Percentiles rank a stretch among this genome's conserved stretches.
These are phyloP conservation scores for Pomacea maculata DNA, from an alignment of 1,140 invertebrate species.

Conservation along the genomic window DNA sequence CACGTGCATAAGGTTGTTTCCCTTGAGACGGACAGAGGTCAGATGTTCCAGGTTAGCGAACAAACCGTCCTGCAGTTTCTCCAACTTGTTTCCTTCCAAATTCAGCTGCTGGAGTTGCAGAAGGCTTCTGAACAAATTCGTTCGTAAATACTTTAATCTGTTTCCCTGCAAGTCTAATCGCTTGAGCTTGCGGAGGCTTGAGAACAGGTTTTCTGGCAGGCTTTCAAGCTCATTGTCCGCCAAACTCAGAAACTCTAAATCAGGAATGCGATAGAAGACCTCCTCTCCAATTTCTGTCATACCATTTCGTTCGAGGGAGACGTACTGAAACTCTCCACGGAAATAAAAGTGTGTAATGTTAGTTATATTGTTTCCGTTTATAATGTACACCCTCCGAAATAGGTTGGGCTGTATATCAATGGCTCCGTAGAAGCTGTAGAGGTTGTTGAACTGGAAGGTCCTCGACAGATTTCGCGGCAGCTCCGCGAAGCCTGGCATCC, in stretches of 20 bases:
- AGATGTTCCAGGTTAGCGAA: slow-evolving; percentile 33
- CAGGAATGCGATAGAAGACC: slow-evolving; percentile 31
- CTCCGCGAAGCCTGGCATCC: slow-evolving; percentile 16
- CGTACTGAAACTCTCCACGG: slow-evolving; percentile 35
- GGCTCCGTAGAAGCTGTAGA: slow-evolving; percentile 26
- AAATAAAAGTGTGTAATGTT: slow-evolving; percentile 32
- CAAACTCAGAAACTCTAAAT: slow-evolving; percentile 37
- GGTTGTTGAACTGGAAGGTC: slow-evolving; percentile 25
- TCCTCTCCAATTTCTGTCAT: slow-evolving; percentile 17
- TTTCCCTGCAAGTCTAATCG: slow-evolving; percentile 31
- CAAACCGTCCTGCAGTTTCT: slow-evolving; percentile 15
- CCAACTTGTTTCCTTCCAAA: slow-evolving; percentile 33
- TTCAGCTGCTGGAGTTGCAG: slow-evolving; percentile 26
- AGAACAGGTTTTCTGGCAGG: slow-evolving; percentile 28
- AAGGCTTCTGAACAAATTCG: slow-evolving; percentile 24
- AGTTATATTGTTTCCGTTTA: slow-evolving; percentile 35
- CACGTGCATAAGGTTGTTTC: slow-evolving; percentile 29
- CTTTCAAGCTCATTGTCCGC: slow-evolving; percentile 28
- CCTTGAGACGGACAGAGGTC: slow-evolving; percentile 28
- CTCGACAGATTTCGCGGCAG: slow-evolving; percentile 33
- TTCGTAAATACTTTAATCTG: slow-evolving; percentile 11
- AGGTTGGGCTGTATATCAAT: slow-evolving; percentile 31
- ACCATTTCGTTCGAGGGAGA: slow-evolving; percentile 32
- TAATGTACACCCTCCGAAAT: slow-evolving; percentile 27
- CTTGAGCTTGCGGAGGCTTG: slow-evolving; percentile 12